Conservation (phyloP, 2,113 vertebrate genomes). For the Chloropsis hardwickii region DNA sequence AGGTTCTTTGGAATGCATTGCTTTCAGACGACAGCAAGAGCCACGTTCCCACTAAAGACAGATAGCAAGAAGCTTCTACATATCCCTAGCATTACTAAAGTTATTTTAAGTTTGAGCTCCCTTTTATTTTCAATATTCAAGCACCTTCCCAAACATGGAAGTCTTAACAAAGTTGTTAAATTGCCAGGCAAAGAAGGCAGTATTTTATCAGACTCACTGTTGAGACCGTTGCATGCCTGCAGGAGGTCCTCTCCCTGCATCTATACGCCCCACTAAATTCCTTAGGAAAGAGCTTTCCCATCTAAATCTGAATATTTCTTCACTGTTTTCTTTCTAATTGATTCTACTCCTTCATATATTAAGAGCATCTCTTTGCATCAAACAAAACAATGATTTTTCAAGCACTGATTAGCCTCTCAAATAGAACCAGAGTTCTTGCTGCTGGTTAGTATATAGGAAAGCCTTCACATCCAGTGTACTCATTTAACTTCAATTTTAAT, state of each 20-base stretch:
- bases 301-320: neutral
- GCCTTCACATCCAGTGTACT: neutral
- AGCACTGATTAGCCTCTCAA: neutral
- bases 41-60: neutral
- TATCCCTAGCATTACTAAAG: neutral
- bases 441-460: neutral
- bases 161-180: neutral
- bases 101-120: neutral
- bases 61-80: neutral
- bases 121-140: constrained; percentile 19
- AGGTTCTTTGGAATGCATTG: constrained; percentile 22
- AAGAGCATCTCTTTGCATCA: neutral
- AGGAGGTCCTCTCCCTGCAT: neutral
- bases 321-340: neutral
- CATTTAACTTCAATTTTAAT: neutral
- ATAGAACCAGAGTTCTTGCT: neutral
- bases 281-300: neutral
- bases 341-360: neutral
- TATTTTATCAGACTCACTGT: constrained; percentile 48
- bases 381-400: neutral
- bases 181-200: constrained; percentile 59
- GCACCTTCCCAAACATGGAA: neutral
- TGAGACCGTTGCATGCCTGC: neutral
- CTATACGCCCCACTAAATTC: neutral
- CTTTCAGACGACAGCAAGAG: constrained; percentile 20